Conservation (phyloP, 2,797 vertebrate species). For the Tenualosa ilisha region DNA sequence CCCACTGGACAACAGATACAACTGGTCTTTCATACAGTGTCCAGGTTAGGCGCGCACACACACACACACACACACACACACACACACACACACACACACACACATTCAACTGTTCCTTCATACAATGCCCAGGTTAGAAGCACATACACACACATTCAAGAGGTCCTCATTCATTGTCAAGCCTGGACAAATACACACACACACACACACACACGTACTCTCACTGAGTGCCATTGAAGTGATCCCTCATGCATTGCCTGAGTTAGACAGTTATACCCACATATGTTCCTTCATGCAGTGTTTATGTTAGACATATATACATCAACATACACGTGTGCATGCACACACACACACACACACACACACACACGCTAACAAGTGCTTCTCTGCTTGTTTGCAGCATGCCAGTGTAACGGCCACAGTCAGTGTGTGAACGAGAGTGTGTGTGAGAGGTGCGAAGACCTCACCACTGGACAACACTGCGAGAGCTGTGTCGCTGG, state of each 20-base stretch:
- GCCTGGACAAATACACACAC: neutral
- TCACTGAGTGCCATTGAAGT: neutral
- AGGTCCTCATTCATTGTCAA: neutral
- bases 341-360: neutral
- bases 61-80: neutral
- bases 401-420: conserved; percentile 97
- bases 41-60: conserved; percentile 75
- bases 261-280: no score
- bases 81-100: neutral
- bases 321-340: neutral
- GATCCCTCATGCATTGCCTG: no score
- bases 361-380: neutral
- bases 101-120: neutral
- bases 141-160: neutral
- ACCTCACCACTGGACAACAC: conserved; percentile 91
- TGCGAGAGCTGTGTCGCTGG: conserved; percentile 94
- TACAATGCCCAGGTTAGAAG: no score
- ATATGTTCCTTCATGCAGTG: neutral
- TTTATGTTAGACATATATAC: no score
- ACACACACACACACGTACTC: neutral
- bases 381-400: conserved; percentile 62
- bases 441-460: conserved; percentile 91
- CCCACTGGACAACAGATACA: conserved; percentile 79
- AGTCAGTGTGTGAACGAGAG: conserved; percentile 94
- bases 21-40: conserved; percentile 97